Base-by-base conservation (phyloP, 2,888 invertebrate genomes). In the Helobdella robusta region DNA sequence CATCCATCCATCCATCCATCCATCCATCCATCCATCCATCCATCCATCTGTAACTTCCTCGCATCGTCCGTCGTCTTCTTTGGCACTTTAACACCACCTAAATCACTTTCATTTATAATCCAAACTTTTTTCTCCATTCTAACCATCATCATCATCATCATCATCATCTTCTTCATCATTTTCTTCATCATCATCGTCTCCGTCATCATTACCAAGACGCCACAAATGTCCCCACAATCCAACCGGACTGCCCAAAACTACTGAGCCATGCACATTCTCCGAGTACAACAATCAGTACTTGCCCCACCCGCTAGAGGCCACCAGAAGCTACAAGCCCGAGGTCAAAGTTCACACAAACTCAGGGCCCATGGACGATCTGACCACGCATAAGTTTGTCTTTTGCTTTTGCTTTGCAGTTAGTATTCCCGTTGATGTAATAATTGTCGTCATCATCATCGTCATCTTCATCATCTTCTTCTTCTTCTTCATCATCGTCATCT, bases 161-260 rank as follows among this genome's bases (percentile, higher is more conserved):
- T n/a, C n/a, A n/a, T n/a, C n/a, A n/a, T n/a, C n/a, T n/a, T n/a
- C n/a, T n/a, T n/a, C n/a, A n/a, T n/a, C n/a, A n/a, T n/a, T n/a
- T n/a, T n/a, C n/a, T n/a, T n/a, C n/a, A n/a, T n/a, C n/a, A n/a
- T n/a, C n/a, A n/a, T 40, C n/a, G n/a, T 40, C 44, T 28, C 6
- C 58, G 30, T 36, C 2, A 15, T 28, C 46, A 40, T 50, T 5
- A 70, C 72, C 35, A 69, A 78, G 78, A 61, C 75, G 78, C 20
- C 77, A 77, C 69, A 72, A 74, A 66, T 78, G 77, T 66, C 77
- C 77, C 6, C 77, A 77, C 65, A 71, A 71, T 58, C 59, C 72
- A 5, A 67, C 66, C 6, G 72, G 72, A 48, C 70, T 70, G 5
- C 71, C 72, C 35, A 8, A 8, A 25, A 5, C 56, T 1, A 28